Conservation (phyloP, 2,888 invertebrate genomes). For the Callyntrura sp. region DNA sequence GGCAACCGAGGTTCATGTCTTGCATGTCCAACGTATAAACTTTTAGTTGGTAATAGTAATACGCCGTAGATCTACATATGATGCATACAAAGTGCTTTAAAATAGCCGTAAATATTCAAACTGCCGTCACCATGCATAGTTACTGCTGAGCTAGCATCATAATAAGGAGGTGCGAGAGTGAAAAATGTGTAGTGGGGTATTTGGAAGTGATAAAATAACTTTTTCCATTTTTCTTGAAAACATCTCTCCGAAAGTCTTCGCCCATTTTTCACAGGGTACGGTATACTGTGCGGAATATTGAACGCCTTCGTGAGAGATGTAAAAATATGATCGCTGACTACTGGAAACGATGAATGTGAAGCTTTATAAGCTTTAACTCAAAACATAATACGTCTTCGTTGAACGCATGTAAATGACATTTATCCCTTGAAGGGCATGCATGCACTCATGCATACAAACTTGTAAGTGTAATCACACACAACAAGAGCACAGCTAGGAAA, state of each 20-base stretch:
- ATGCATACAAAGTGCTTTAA: constrained; percentile 41
- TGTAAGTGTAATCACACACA: not conserved
- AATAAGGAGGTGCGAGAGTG: constrained; percentile 7
- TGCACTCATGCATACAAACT: constrained; percentile 5
- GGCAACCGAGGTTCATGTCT: not conserved
- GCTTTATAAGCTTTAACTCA: too few relatives aligned
- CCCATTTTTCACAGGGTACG: constrained; percentile 33
- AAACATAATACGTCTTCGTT: not conserved
- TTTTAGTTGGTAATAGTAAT: too few relatives aligned
- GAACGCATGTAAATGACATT: constrained; percentile 32
- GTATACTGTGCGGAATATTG: not conserved
- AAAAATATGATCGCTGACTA: not conserved
- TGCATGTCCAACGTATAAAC: constrained; percentile 17
- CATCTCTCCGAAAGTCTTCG: not conserved
- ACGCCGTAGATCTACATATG: constrained; percentile 27
- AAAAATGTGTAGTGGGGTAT: constrained; percentile 2
- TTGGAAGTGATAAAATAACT: constrained; percentile 33
- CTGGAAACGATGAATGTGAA: too few relatives aligned
- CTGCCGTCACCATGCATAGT: not conserved
- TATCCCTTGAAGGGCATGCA: constrained; percentile 40
- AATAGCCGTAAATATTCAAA: constrained; percentile 15
- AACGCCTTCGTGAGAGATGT: not conserved
- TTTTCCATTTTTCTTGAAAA: not conserved
- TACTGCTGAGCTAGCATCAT: not conserved
- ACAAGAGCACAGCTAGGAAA: not conserved